Conservation (phyloP, 2,113 vertebrate species). For the Misgurnus anguillicaudatus region DNA sequence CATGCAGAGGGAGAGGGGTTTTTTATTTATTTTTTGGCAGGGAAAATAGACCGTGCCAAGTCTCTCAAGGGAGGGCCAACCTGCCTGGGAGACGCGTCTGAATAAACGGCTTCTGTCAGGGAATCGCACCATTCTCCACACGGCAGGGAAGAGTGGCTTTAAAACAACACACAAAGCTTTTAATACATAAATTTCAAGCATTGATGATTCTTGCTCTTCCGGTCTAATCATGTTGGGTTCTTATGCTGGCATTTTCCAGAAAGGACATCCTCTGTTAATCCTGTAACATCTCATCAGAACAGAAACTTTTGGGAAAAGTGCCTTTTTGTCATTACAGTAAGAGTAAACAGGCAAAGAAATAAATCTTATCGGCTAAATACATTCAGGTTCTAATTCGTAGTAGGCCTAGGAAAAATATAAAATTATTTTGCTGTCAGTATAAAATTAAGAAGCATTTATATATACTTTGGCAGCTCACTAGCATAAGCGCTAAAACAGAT, state of each 20-base stretch:
- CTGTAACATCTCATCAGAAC: slow-evolving; percentile 11
- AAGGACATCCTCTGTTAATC: slow-evolving; percentile 16
- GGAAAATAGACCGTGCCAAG: slow-evolving; percentile 68
- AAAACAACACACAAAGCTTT: slow-evolving; percentile 75
- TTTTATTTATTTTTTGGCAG: slow-evolving; percentile 47
- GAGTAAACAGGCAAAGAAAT: neutral
- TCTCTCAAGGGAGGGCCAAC: slow-evolving; percentile 73
- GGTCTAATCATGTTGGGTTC: slow-evolving; percentile 75
- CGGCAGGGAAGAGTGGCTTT: slow-evolving; percentile 76
- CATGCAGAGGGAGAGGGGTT: slow-evolving; percentile 18
- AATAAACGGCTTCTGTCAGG: slow-evolving; percentile 70
- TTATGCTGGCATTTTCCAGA: slow-evolving; percentile 51
- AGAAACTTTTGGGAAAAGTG: neutral
- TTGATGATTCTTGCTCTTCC: slow-evolving; percentile 77
- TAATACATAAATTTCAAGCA: slow-evolving; percentile 84
- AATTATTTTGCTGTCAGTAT: neutral
- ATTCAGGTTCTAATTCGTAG: too few species aligned
- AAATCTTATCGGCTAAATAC: neutral
- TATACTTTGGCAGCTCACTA: too few species aligned
- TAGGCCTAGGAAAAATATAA: too few species aligned
- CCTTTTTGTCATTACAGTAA: neutral
- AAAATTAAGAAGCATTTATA: neutral
- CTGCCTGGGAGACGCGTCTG: slow-evolving; percentile 71
- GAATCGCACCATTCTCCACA: slow-evolving; percentile 81
- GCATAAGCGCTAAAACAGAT: too few species aligned